A percentile compares a stretch with the other conserved stretches of the same genome.
phyloP scores from a whole-genome alignment of 2,113 vertebrate species.

The Camelus dromedarius region DNA sequence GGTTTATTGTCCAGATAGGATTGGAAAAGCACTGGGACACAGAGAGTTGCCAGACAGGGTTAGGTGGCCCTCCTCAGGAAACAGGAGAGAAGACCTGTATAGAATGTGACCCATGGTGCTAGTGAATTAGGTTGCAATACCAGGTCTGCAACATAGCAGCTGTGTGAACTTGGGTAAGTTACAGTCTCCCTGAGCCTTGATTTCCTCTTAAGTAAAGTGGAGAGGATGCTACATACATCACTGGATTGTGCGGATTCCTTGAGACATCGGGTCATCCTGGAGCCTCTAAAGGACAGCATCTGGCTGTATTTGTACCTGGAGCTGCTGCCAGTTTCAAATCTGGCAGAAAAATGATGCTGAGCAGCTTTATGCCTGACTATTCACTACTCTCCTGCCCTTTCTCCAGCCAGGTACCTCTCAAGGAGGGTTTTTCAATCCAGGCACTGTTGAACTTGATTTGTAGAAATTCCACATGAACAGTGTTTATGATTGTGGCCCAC shows the following conservation, averaged over 20 bases:
- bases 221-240: background rate
- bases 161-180: background rate
- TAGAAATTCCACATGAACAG: background rate
- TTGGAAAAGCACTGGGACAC: background rate
- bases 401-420: background rate
- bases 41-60: background rate
- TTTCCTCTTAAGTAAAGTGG: background rate
- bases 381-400: background rate
- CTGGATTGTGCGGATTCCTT: background rate
- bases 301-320: background rate
- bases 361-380: background rate
- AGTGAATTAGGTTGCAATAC: too few species aligned
- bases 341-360: background rate
- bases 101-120: background rate
- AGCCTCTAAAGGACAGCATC: background rate
- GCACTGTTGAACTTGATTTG: background rate
- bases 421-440: background rate
- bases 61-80: background rate
- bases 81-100: background rate
- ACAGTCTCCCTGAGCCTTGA: background rate
- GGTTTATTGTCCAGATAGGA: background rate
- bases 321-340: background rate
- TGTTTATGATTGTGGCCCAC: background rate
- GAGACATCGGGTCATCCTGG: background rate
- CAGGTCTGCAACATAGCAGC: background rate